Base-by-base conservation (phyloP, 2,113 vertebrate genomes). In the Beaufortia kweichowensis region DNA sequence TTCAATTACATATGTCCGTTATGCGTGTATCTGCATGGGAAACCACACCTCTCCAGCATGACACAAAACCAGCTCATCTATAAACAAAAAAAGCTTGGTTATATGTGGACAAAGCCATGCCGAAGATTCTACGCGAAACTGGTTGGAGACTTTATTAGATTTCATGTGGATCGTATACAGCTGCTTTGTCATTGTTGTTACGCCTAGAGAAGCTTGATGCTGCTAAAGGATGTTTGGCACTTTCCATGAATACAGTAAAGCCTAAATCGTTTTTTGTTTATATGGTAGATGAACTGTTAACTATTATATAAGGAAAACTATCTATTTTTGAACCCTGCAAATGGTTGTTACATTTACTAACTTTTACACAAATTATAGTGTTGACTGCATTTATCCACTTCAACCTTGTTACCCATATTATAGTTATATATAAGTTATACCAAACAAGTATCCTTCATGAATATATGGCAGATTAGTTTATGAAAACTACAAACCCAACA, bases 21-120 rank as follows among this genome's bases (percentile, higher is more conserved):
- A 67, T 33, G 55, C n/a, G 5, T 56, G 55, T 17, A 74, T 75
- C 46, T 81, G 80, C 76, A 81, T 78, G 76, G 61, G 53, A 69
- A 41, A 67, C 11, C 6, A 21, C 66, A 26, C 28, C 29, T 66
- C 79, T 50, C 26, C 53, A 48, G 60, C 74, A 72, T 81, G 74
- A 64, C 41, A 48, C 15, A 21, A 24, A 55, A n/a, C 29, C 28
- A 24, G 9, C 28, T 26, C 60, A 65, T 26, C 19, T 31, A 23
- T 23, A 68, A 56, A 39, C 15, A 66, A 62, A 19, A 5, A n/a
- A n/a, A n/a, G n/a, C n/a, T n/a, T n/a, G n/a, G n/a, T 29, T 24
- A 10, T 48, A 9, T 53, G 39, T 28, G 4, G 65, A 62, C 24
- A 33, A 63, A 74, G 50, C 35, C n/a, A 35, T 3, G 23, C 33